Base-by-base conservation (phyloP, 2,797 vertebrate species). In the Todus mexicanus region DNA sequence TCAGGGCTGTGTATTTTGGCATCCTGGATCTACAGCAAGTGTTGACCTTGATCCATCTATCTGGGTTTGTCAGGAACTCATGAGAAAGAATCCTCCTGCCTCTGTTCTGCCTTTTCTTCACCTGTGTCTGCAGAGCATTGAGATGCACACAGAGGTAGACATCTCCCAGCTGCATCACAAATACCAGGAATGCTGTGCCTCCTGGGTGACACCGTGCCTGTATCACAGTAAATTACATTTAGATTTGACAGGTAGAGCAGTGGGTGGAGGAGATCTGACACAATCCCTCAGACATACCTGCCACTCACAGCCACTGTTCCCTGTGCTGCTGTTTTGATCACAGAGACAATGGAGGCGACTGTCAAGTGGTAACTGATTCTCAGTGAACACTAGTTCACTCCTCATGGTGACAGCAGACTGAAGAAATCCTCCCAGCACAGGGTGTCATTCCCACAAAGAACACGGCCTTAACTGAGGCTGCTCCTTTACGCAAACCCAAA, bases 221-320 rank as follows among this genome's bases (percentile, higher is more conserved):
- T 27, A 72, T 78, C 79, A 76, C 81, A 84, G 68, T 9, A 75
- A 86, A 90, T 90, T 68, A 60, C 64, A 25, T 33, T 51, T 66
- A 26, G 48, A 84, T 94, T 42, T 89, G 90, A 89, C 89, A 93
- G 68, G 69, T 23, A 35, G 77, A 81, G 51, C 84, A 59, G 94
- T n/a, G 37, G 64, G 84, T 81, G 84, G 88, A 73, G 42, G 47
- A 76, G 81, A 82, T 84, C 80, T 88, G 92, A 84, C 90, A 94
- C 74, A 79, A 60, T 7, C 71, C 33, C 61, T 72, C 87, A 84
- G 74, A 47, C 12, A 4, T 13, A 79, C 11, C 91, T 93, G 91
- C 84, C 92, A 64, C 68, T 94, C 92, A 72, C 42, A 54, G 78
- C 42, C 69, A 16, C 74, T 10, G 56, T 2, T 83, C 56, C 75